These are phyloP conservation scores for Oreonectes daqikongensis DNA, from an alignment of 2,797 vertebrate genomes.

Conservation along the genomic window DNA sequence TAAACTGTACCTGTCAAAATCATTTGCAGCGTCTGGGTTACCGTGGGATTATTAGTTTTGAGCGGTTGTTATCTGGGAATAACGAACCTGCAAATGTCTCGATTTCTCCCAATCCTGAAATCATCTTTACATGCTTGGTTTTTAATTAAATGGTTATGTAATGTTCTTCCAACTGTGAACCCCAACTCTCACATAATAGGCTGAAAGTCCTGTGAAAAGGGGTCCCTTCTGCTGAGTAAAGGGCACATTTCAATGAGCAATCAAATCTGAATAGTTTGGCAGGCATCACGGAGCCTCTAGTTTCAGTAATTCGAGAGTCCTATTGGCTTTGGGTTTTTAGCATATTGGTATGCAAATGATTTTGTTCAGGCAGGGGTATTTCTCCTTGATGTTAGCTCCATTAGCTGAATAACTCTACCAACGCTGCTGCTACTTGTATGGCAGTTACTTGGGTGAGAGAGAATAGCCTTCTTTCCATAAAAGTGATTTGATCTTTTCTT, in stretches of 20 bases:
- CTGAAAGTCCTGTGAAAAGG: constrained; percentile 29
- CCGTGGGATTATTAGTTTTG: too few relatives aligned
- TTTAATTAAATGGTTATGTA: not conserved
- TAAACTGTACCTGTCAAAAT: too few relatives aligned
- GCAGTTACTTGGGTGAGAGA: not conserved
- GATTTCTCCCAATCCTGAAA: too few relatives aligned
- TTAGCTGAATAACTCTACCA: not conserved
- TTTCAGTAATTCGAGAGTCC: constrained; percentile 31
- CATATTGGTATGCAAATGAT: constrained; percentile 53
- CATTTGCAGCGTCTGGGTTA: too few relatives aligned
- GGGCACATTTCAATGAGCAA: constrained; percentile 40
- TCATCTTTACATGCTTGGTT: too few relatives aligned
- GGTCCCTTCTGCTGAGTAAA: constrained; percentile 42
- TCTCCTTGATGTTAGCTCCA: constrained; percentile 6
- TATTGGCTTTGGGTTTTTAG: constrained; percentile 24
- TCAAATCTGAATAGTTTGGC: constrained; percentile 49
- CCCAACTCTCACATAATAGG: constrained; percentile 1
- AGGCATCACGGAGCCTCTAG: constrained; percentile 26
- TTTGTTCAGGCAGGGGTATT: not conserved
- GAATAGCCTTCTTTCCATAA: not conserved
- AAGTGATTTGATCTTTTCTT: not conserved
- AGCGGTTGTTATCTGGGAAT: too few relatives aligned
- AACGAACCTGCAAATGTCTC: too few relatives aligned
- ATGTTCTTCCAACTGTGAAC: not conserved
- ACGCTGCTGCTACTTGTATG: constrained; percentile 11